These are phyloP conservation scores for Picathartes gymnocephalus DNA, from an alignment of 2,113 vertebrate genomes.

Conservation along the genomic window DNA sequence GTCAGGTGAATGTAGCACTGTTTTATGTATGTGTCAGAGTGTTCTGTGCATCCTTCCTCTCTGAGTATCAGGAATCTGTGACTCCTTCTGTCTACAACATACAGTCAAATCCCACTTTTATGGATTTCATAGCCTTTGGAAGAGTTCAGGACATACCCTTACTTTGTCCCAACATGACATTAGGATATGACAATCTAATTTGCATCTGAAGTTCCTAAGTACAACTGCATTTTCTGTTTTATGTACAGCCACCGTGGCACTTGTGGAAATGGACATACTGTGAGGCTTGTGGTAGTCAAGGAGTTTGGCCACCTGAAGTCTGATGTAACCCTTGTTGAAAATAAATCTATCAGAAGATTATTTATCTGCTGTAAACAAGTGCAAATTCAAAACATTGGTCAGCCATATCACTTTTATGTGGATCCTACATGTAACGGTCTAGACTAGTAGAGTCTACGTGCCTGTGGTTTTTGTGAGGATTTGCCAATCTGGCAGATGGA, in stretches of 20 bases:
- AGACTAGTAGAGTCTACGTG: too few species aligned
- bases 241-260: fast-evolving
- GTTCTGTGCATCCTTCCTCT: background rate
- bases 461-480: background rate
- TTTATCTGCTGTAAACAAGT: background rate
- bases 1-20: background rate
- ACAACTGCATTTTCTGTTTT: background rate
- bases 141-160: background rate
- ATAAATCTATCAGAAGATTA: background rate
- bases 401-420: background rate
- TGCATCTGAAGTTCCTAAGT: background rate
- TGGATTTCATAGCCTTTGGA: background rate
- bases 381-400: background rate
- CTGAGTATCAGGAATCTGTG: background rate
- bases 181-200: background rate
- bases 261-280: background rate
- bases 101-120: background rate
- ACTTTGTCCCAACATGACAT: background rate
- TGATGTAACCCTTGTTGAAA: background rate
- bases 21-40: background rate
- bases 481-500: background rate
- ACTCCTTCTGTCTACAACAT: background rate
- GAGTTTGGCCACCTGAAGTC: background rate
- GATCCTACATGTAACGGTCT: background rate
- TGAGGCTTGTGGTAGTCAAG: background rate